Conservation (phyloP, 1,140 invertebrate genomes). For the Drosophila pallidifrons region DNA sequence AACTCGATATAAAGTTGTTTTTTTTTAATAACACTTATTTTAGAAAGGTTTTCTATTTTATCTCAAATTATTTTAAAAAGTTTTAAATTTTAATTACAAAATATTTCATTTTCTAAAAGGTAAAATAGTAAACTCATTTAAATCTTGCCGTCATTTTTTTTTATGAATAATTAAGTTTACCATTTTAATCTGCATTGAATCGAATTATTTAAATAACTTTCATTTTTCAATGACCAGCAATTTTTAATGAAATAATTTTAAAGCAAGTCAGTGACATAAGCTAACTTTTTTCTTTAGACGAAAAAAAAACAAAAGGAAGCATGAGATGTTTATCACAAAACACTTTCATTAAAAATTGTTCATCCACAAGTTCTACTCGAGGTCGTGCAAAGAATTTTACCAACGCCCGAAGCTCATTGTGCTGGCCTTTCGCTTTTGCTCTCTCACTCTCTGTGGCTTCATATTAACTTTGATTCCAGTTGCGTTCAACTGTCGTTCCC, state of each 20-base stretch:
- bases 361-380: slow-evolving; percentile 30
- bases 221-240: no score
- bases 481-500: slow-evolving; percentile 19
- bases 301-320: background rate
- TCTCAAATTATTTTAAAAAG: no score
- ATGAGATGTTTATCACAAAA: slow-evolving; percentile 41
- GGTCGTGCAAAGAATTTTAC: slow-evolving; percentile 36
- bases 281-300: background rate
- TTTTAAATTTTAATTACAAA: no score
- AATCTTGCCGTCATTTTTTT: background rate
- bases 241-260: background rate
- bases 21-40: no score
- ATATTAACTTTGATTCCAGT: slow-evolving; percentile 43
- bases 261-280: slow-evolving; percentile 3
- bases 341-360: slow-evolving; percentile 50
- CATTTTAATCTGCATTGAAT: background rate
- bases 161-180: background rate
- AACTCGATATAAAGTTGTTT: background rate
- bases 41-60: no score
- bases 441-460: background rate
- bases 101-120: no score
- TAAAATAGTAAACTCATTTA: no score
- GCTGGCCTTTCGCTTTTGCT: slow-evolving; percentile 3
- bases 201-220: background rate
- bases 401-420: slow-evolving; percentile 8